phyloP scores from a whole-genome alignment of 2,888 invertebrate genomes.

The Apocheima hispidaria region DNA sequence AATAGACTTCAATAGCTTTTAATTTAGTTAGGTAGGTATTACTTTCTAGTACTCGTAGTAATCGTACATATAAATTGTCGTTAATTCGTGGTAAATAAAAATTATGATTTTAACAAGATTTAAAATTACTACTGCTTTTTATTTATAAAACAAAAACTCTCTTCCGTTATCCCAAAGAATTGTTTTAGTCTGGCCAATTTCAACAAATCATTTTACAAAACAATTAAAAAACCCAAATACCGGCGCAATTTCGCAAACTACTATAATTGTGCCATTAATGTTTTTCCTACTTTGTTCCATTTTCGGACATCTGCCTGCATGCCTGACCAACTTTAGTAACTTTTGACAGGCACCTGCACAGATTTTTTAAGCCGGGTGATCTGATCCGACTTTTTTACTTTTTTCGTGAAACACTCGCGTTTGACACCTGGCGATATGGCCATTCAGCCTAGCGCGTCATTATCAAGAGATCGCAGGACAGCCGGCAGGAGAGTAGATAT shows the following conservation, averaged over 20 bases:
- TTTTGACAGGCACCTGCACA: conserved; percentile 73
- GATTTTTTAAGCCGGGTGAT: conserved; percentile 78
- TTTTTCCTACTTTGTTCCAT: conserved; percentile 61
- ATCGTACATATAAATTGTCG: too few relatives aligned
- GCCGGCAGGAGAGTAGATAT: conserved; percentile 51
- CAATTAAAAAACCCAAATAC: conserved; percentile 18
- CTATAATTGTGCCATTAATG: conserved; percentile 51
- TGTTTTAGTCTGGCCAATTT: background rate
- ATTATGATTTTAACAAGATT: too few relatives aligned
- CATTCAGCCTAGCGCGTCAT: conserved; percentile 68
- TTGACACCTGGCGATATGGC: conserved; percentile 81
- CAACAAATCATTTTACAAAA: background rate
- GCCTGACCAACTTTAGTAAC: conserved; percentile 63
- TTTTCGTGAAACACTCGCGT: conserved; percentile 66
- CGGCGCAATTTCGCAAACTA: conserved; percentile 40
- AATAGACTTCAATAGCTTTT: too few relatives aligned
- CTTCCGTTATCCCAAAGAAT: background rate
- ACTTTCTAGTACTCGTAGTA: too few relatives aligned
- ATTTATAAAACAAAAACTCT: background rate
- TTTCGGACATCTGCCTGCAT: conserved; percentile 77
- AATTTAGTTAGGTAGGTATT: too few relatives aligned
- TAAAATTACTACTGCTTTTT: too few relatives aligned
- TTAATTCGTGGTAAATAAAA: too few relatives aligned
- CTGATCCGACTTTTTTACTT: conserved; percentile 71
- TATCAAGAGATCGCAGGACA: conserved; percentile 53